Evolutionary conservation across 2,113 vertebrate species (phyloP).

Genomic region (Trichechus manatus): DNA sequence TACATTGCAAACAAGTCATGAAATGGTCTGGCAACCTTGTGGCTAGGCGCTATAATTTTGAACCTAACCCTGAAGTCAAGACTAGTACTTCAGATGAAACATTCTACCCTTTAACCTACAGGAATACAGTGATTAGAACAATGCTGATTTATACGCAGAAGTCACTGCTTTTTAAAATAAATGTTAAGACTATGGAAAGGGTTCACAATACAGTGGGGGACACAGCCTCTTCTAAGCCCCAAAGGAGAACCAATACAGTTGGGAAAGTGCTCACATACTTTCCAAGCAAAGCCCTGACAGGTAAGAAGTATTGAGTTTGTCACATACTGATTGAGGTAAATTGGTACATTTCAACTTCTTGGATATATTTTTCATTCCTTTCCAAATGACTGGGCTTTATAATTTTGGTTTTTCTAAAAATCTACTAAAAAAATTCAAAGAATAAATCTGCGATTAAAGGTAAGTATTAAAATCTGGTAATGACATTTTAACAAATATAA

Average conservation of each 20-base stretch:
- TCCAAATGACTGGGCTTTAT: neutral
- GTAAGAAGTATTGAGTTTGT: neutral
- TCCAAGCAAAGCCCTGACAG: neutral
- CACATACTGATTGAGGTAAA: neutral
- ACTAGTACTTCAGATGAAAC: constrained; percentile 51
- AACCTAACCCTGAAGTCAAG: constrained; percentile 52
- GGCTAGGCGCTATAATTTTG: neutral
- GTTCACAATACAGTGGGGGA: neutral
- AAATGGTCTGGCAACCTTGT: constrained; percentile 20
- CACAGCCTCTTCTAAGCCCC: neutral
- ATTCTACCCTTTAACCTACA: constrained; percentile 6
- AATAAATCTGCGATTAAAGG: neutral
- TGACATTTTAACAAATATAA: neutral
- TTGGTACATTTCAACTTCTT: neutral
- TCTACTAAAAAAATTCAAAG: constrained; percentile 55
- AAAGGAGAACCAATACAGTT: neutral
- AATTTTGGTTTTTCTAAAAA: constrained; percentile 38
- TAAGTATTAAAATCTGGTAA: constrained; percentile 34
- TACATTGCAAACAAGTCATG: neutral
- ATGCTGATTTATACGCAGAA: constrained; percentile 3
- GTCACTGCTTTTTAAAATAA: constrained; percentile 8
- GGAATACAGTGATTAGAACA: constrained; percentile 28
- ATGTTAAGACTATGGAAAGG: neutral
- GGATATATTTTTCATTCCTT: constrained; percentile 34
- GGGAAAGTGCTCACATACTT: neutral